Evolutionary conservation across 2,797 vertebrate genomes (phyloP).

Genomic region (Valencia hispanica): DNA sequence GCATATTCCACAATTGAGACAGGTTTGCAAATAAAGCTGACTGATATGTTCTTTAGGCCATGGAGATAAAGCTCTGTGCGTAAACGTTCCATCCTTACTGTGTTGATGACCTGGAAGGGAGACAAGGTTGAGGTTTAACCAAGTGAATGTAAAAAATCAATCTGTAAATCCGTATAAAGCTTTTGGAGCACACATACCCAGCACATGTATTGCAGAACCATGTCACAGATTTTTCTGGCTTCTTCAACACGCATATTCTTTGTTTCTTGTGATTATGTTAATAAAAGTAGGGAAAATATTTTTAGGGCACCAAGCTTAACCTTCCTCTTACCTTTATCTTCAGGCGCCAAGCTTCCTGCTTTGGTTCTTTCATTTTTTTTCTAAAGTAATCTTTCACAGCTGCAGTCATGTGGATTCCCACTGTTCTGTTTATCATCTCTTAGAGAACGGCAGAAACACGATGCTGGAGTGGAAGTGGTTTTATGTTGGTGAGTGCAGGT

Average conservation of each 20-base stretch:
- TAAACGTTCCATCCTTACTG: no score
- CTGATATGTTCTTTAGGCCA: neutral
- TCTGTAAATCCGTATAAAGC: neutral
- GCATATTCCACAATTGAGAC: neutral
- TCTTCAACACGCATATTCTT: neutral
- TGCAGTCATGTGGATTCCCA: neutral
- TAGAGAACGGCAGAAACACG: neutral
- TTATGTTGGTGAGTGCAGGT: constrained; percentile 9
- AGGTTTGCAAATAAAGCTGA: neutral
- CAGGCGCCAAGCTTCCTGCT: neutral
- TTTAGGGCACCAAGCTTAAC: neutral
- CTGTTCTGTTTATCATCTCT: constrained; percentile 8
- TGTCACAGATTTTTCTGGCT: neutral
- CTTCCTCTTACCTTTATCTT: neutral
- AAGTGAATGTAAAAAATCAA: neutral
- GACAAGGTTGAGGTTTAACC: neutral
- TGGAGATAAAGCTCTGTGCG: neutral
- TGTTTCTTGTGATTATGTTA: neutral
- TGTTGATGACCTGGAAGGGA: neutral
- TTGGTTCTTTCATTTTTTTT: neutral
- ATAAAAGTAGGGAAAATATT: neutral
- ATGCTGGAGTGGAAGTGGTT: neutral
- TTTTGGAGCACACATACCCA: neutral
- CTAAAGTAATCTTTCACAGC: neutral
- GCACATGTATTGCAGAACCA: neutral